A percentile compares a stretch with the other conserved stretches of the same genome.
Evolutionary conservation across 2,113 vertebrate species (phyloP).

Genomic region (Australoheros scitulus): DNA sequence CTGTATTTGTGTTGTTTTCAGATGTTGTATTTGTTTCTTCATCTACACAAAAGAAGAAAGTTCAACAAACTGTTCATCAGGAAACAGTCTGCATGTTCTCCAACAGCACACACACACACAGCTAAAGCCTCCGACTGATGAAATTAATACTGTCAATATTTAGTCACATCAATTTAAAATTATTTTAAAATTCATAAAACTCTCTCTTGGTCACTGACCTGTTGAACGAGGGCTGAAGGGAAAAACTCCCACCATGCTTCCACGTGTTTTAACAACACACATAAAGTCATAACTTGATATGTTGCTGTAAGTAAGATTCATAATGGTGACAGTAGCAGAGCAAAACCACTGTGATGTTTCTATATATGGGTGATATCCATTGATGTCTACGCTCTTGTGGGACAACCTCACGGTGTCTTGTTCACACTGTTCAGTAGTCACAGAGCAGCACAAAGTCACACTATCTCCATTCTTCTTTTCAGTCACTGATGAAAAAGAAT

Average conservation of each 20-base stretch:
- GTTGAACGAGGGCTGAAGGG: background rate
- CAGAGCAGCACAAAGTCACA: background rate
- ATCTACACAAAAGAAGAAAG: background rate
- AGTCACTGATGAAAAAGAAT: background rate
- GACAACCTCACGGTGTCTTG: background rate
- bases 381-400: rapidly evolving
- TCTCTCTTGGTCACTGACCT: background rate
- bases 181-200: background rate
- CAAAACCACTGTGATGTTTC: background rate
- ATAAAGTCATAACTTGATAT: background rate
- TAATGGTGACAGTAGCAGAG: background rate
- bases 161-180: background rate
- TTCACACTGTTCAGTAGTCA: background rate
- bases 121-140: background rate
- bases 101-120: background rate
- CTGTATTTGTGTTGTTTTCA: background rate
- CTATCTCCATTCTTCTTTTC: background rate
- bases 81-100: background rate
- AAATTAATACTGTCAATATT: background rate
- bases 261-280: background rate
- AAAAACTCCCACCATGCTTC: background rate
- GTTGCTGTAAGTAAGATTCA: background rate
- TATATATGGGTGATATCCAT: background rate
- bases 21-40: background rate
- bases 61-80: background rate